A percentile compares a stretch with the other conserved stretches of the same genome.
Evolutionary conservation across 2,113 vertebrate genomes (phyloP).

Genomic region (Barbus barbus): DNA sequence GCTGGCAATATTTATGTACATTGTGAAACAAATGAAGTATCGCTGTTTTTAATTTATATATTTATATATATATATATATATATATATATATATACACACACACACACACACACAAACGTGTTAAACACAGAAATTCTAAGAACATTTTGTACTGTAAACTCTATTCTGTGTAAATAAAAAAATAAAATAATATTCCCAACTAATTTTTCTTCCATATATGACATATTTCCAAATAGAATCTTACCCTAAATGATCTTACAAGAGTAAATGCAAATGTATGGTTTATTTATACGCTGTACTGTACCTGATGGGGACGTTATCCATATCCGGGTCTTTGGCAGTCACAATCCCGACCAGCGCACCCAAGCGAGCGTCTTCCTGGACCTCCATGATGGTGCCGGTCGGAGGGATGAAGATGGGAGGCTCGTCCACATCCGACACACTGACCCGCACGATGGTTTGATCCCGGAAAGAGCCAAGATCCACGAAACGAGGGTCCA

Average conservation of each 20-base stretch:
- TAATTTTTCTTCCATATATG: too few species aligned
- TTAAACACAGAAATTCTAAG: too few species aligned
- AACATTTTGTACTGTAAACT: too few species aligned
- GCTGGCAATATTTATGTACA: too few species aligned
- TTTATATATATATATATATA: too few species aligned
- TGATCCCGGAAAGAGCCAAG: slow-evolving; percentile 94
- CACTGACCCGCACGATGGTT: slow-evolving; percentile 89
- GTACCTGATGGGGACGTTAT: slow-evolving; percentile 90
- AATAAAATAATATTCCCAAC: not conserved
- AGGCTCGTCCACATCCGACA: slow-evolving; percentile 90
- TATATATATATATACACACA: too few species aligned
- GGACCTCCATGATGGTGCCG: slow-evolving; percentile 89
- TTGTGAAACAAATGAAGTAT: too few species aligned
- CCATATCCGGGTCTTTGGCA: slow-evolving; percentile 90
- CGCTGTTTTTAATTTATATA: too few species aligned
- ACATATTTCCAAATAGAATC: not conserved
- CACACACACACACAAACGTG: too few species aligned
- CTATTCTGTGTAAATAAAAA: too few species aligned
- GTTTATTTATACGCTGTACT: not conserved
- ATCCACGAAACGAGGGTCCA: slow-evolving; percentile 90
- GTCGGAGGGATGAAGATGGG: slow-evolving; percentile 84
- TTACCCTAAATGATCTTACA: not conserved
- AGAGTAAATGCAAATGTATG: not conserved
- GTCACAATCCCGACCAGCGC: slow-evolving; percentile 87
- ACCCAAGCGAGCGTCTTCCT: slow-evolving; percentile 88